Base-by-base conservation (phyloP, 2,888 invertebrate genomes). In the Watsonalla binaria region DNA sequence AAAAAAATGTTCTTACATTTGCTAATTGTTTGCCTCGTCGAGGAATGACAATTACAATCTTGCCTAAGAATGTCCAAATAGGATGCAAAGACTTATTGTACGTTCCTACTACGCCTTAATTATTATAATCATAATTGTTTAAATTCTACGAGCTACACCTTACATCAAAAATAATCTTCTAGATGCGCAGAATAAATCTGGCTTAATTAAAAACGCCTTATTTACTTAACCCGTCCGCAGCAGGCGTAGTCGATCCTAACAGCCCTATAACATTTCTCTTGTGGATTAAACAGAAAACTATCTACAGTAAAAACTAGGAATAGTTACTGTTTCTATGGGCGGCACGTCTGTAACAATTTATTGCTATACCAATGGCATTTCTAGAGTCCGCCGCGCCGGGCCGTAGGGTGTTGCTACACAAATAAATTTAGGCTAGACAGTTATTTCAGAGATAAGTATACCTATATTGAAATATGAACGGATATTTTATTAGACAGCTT, bases 281-380 rank as follows among this genome's bases (percentile, higher is more conserved):
- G 72, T 72, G 71, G 68, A 77, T 78, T 75, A 77, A 77, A 66
- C 63, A 64, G 72, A 69, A 80, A 79, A 79, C 81, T 77, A 80
- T 80, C 70, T 76, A 69, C 71, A 76, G 77, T 78, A 82, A 80
- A 82, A 82, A 81, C 76, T 68, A 67, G 68, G 65, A 66, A 63
- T 60, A 67, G 67, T 70, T 72, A 73, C 72, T 62, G 56, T 67
- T 60, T 64, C 62, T 57, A 67, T 65, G 65, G 60, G 62, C 66
- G 70, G 74, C 75, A 78, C 78, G 76, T 79, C 80, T 75, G 66
- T 77, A 66, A 74, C 79, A 76, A 86, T 86, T 86, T 85, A 86
- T 85, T 76, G 72, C 78, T 69, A 76, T 78, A 74, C 77, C 80
- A 79, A 81, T 79, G 72, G 74, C 72, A 73, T 78, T 79, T 82